Conservation (phyloP, 2,888 invertebrate species). For the Polyploca ridens region DNA sequence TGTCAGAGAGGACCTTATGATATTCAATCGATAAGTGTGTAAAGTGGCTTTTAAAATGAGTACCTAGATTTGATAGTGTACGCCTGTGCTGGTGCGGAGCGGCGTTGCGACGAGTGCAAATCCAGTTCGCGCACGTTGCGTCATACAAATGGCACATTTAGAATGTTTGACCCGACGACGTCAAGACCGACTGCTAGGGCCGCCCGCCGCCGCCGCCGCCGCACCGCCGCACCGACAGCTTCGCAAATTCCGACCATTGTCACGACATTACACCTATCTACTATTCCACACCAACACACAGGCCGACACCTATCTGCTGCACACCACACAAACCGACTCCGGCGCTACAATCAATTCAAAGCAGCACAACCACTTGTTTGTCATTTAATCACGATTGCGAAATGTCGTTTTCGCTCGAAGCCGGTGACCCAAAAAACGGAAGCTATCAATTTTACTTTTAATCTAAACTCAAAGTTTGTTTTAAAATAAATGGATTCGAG, state of each 20-base stretch:
- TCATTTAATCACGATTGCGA: conserved; percentile 51
- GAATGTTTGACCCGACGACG: conserved; percentile 75
- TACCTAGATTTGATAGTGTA: conserved; percentile 12
- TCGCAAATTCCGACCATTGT: conserved; percentile 69
- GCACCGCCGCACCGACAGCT: conserved; percentile 49
- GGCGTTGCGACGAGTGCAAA: conserved; percentile 73
- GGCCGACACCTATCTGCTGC: conserved; percentile 40
- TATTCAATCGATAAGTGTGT: not conserved
- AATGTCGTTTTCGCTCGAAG: conserved; percentile 39
- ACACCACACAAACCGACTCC: conserved; percentile 23
- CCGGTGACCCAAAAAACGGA: conserved; percentile 27
- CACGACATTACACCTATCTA: conserved; percentile 52
- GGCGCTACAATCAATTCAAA: conserved; percentile 42
- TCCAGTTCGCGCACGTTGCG: conserved; percentile 74
- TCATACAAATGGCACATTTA: conserved; percentile 76
- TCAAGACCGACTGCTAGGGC: conserved; percentile 40
- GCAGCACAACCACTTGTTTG: conserved; percentile 48
- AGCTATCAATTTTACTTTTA: conserved; percentile 33
- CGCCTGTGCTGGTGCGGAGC: conserved; percentile 38
- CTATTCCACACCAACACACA: conserved; percentile 10
- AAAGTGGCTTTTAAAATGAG: not conserved
- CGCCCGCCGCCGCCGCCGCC: conserved; percentile 26
- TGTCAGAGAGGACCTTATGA: not conserved
- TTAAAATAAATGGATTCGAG: not conserved
- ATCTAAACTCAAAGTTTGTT: conserved; percentile 17